Base-by-base conservation (phyloP, 2,797 vertebrate genomes). In the Sorex maritimensis region DNA sequence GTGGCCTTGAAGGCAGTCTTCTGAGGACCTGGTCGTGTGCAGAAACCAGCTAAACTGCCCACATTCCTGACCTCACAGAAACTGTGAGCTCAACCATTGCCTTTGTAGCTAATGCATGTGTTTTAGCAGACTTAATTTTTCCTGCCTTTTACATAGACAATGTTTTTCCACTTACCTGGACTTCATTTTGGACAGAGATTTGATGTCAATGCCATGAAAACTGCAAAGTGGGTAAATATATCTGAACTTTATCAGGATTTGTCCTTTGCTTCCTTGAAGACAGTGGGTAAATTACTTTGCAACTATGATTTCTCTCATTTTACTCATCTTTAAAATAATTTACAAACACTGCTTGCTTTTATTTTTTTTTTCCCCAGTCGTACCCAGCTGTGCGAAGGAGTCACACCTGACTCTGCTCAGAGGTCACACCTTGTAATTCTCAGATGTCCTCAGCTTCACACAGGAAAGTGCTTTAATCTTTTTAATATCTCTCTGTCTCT, bases 221-320 rank as follows among this genome's bases (percentile, higher is more conserved):
- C 52, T 55, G 5, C 41, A 52, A 1, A 82, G 49, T 83, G 14
- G 10, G 21, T 78, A 71, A 46, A 73, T 80, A 83, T 17, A 90
- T 77, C 17, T 63, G 89, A 26, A 17, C 52, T 77, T 4, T 74
- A 24, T 87, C 84, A 89, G 67, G 58, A 91, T 95, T 92, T 92
- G 49, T 44, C 30, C 17, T 58, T 83, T 67, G 52, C 24, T 61
- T 34, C 15, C 19, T 81, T 82, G 67, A 44, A 91, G 44, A 69
- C 38, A 41, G 55, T 17, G 11, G 38, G 6, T 8, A 92, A 86
- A 38, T 61, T 81, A 69, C 83, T 78, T 69, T 44, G 75, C 91
- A 46, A 86, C 23, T 81, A 55, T 77, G 12, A 68, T 72, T 17
- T 17, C 52, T 14, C 28, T 80, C 65, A 1, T 11, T 79, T 81